Percentiles rank a stretch among this genome's conserved stretches.
Conservation (phyloP, 2,888 invertebrate species). For the Blomia tropicalis region DNA sequence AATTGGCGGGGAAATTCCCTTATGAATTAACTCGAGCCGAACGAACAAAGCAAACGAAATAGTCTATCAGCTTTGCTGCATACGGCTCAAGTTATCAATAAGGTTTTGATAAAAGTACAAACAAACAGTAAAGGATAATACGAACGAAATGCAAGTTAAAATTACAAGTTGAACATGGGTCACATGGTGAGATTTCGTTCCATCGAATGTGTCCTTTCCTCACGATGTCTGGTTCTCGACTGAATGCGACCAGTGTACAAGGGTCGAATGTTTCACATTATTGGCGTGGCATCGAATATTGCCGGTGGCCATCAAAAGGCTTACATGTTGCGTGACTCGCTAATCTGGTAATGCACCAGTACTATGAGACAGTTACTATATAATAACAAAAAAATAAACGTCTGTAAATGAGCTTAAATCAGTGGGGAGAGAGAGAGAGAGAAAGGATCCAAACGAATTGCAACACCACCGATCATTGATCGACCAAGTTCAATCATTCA, state of each 20-base stretch:
- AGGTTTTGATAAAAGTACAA: too few relatives aligned
- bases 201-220: too few relatives aligned
- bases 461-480: background rate
- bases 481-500: background rate
- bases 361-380: background rate
- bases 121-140: too few relatives aligned
- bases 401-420: background rate
- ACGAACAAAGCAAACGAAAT: constrained; percentile 28
- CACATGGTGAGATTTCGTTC: too few relatives aligned
- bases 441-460: background rate
- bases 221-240: background rate
- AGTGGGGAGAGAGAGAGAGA: too few relatives aligned
- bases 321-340: background rate
- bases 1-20: constrained; percentile 16
- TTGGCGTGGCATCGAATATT: background rate
- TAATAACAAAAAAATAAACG: too few relatives aligned
- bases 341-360: background rate
- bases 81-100: constrained; percentile 4
- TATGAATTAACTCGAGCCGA: constrained; percentile 30
- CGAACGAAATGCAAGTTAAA: too few relatives aligned
- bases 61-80: background rate
- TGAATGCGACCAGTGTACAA: background rate
- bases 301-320: background rate
- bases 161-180: too few relatives aligned
- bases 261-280: background rate